phyloP scores from a whole-genome alignment of 1,140 invertebrate genomes.

The Pinna nobilis region DNA sequence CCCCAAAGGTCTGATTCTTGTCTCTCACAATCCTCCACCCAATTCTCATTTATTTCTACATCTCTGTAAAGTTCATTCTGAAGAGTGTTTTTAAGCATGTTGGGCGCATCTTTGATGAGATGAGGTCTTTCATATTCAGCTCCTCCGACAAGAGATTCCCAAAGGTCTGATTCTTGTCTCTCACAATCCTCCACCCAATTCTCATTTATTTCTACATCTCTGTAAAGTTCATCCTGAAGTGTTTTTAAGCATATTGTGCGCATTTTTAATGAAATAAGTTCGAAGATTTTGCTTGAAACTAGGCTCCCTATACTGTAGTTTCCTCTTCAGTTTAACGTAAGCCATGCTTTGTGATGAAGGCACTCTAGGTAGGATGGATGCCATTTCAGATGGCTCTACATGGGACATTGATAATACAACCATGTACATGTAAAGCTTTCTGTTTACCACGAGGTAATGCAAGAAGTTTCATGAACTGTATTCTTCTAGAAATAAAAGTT shows the following conservation, averaged over 20 bases:
- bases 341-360: conserved; percentile 12
- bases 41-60: not conserved
- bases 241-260: conserved; percentile 10
- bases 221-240: conserved; percentile 12
- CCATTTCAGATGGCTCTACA: conserved; percentile 13
- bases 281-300: conserved; percentile 18
- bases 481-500: conserved; percentile 24
- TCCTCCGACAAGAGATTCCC: not conserved
- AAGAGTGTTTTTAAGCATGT: not conserved
- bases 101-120: conserved; percentile 9
- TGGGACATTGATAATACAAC: conserved; percentile 33
- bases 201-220: conserved; percentile 14
- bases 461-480: conserved; percentile 42
- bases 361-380: conserved; percentile 31
- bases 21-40: not conserved
- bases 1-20: not conserved
- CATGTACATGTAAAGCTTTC: conserved; percentile 21
- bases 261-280: conserved; percentile 11
- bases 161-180: not conserved
- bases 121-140: conserved; percentile 2
- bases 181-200: not conserved
- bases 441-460: conserved; percentile 33
- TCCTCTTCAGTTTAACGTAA: conserved; percentile 38
- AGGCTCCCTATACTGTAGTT: conserved; percentile 24
- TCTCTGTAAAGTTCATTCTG: conserved; percentile 26